Evolutionary conservation across 2,113 vertebrate genomes (phyloP).

Genomic region (Solenodon paradoxus): DNA sequence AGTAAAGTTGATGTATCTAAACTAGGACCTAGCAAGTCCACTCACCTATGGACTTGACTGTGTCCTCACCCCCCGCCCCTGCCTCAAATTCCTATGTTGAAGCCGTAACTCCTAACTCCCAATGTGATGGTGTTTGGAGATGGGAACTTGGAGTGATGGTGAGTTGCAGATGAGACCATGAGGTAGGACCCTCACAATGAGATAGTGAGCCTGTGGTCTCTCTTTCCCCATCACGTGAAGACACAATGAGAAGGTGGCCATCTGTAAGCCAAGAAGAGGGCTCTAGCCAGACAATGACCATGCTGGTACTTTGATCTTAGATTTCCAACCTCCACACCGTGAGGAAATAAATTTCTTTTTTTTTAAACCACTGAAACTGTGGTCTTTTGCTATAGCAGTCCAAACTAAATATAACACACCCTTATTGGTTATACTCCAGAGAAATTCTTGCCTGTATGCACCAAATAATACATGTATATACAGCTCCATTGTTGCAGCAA

Average conservation of each 20-base stretch:
- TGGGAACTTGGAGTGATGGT: neutral
- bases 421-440: neutral
- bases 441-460: neutral
- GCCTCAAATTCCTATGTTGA: neutral
- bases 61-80: no score
- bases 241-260: neutral
- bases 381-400: neutral
- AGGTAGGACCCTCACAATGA: neutral
- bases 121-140: neutral
- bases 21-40: neutral
- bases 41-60: neutral
- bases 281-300: neutral
- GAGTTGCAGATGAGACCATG: neutral
- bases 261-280: neutral
- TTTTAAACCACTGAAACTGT: neutral
- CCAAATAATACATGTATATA: neutral
- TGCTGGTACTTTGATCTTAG: neutral
- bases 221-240: neutral
- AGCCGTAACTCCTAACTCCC: neutral
- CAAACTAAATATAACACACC: neutral
- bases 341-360: neutral
- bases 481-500: neutral
- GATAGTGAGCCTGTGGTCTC: neutral
- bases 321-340: neutral
- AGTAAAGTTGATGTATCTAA: neutral